A percentile compares a stretch with the other conserved stretches of the same genome.
These are phyloP conservation scores for Mirza zaza DNA, from an alignment of 2,113 vertebrate genomes.

Conservation along the genomic window DNA sequence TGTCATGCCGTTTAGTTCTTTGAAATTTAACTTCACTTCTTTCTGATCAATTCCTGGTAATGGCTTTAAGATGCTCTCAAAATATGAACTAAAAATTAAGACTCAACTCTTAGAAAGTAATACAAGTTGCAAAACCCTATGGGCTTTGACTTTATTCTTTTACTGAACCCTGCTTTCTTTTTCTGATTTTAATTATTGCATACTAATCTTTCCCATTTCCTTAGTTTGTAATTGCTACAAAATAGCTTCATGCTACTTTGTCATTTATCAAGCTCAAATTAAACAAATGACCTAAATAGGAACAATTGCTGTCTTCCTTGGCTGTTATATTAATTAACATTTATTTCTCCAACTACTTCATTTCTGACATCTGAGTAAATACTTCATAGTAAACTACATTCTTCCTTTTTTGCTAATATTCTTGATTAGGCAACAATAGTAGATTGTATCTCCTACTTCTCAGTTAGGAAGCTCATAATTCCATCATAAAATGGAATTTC, in stretches of 20 bases:
- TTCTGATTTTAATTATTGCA: neutral
- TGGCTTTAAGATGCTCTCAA: neutral
- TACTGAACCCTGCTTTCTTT: neutral
- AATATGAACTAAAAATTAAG: neutral
- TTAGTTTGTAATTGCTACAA: neutral
- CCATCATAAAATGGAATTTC: slow-evolving; percentile 22
- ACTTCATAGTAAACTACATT: neutral
- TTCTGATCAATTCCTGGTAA: neutral
- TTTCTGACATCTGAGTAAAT: neutral
- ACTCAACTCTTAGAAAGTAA: neutral
- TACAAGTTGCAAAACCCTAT: neutral
- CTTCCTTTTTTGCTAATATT: neutral
- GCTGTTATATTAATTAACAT: neutral
- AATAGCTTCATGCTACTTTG: neutral
- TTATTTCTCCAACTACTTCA: neutral
- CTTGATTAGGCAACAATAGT: neutral
- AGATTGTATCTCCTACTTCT: neutral
- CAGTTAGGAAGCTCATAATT: neutral
- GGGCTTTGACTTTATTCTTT: neutral
- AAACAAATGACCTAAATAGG: neutral
- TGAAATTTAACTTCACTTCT: neutral
- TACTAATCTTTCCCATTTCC: neutral
- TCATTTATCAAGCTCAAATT: neutral
- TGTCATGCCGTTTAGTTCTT: neutral
- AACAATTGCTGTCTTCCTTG: slow-evolving; percentile 13